Evolutionary conservation across 1,140 invertebrate species (phyloP).

Genomic region (Akabosia matsudoensis): DNA sequence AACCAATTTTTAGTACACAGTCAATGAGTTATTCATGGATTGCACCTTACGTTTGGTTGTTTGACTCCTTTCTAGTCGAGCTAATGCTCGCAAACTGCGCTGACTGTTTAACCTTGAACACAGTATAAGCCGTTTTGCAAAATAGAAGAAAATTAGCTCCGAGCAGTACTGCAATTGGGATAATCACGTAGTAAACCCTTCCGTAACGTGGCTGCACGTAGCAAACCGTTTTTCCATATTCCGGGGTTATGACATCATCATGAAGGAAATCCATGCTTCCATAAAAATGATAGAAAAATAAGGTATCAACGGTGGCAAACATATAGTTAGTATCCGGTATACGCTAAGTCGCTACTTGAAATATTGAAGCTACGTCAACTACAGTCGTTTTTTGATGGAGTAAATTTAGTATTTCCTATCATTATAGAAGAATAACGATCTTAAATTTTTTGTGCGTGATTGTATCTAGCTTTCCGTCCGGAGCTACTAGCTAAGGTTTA

Average conservation of each 20-base stretch:
- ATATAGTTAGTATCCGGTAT: background rate
- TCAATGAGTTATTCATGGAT: too few relatives aligned
- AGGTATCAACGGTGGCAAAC: background rate
- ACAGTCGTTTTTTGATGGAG: too few relatives aligned
- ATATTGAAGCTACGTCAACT: too few relatives aligned
- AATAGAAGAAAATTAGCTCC: conserved; percentile 51
- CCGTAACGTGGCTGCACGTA: conserved; percentile 27
- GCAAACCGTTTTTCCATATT: conserved; percentile 25
- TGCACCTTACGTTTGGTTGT: conserved; percentile 30
- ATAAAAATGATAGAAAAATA: background rate
- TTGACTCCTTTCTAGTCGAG: background rate
- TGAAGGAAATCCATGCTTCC: conserved; percentile 26
- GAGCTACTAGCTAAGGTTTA: too few relatives aligned
- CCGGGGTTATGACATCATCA: conserved; percentile 31
- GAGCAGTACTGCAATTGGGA: conserved; percentile 49
- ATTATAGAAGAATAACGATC: too few relatives aligned
- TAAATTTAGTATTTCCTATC: too few relatives aligned
- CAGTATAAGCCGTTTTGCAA: conserved; percentile 48
- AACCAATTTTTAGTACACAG: background rate
- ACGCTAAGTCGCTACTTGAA: background rate
- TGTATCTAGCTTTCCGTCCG: too few relatives aligned
- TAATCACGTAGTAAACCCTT: conserved; percentile 46
- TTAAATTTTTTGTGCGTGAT: too few relatives aligned
- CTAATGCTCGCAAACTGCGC: background rate
- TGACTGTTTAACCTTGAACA: conserved; percentile 36